A percentile compares a stretch with the other conserved stretches of the same genome.
Conservation (phyloP, 92 coral and sea anemone species). For the Parazoanthus swiftii region DNA sequence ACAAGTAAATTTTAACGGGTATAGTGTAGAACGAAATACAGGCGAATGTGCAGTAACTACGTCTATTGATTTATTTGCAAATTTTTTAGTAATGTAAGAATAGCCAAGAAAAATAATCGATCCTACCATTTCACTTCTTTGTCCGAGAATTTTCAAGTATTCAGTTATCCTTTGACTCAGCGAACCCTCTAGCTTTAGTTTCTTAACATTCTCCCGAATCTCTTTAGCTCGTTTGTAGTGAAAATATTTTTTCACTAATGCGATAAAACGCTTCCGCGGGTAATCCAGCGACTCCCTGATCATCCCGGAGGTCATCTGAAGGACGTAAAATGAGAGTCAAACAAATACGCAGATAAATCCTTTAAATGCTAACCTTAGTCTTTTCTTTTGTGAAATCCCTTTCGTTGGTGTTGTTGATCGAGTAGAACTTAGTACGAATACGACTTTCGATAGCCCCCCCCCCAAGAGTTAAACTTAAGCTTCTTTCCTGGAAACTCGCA, state of each 20-base stretch:
- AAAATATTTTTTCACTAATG: slow-evolving; percentile 74
- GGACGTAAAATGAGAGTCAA: background rate
- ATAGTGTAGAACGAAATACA: background rate
- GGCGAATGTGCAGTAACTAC: background rate
- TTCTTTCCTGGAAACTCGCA: too few relatives aligned
- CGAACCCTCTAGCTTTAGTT: slow-evolving; percentile 49
- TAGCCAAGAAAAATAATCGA: background rate
- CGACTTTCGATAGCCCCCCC: too few relatives aligned
- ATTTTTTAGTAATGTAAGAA: background rate
- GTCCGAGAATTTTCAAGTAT: slow-evolving; percentile 66
- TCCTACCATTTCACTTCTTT: slow-evolving; percentile 69
- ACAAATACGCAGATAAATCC: background rate
- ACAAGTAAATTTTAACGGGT: background rate
- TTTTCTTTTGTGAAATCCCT: too few relatives aligned
- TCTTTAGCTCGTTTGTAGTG: slow-evolving; percentile 73
- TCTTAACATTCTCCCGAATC: slow-evolving; percentile 66
- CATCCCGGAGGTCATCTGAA: slow-evolving; percentile 70
- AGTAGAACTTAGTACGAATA: too few relatives aligned
- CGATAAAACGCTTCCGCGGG: slow-evolving; percentile 75
- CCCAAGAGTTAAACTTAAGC: too few relatives aligned
- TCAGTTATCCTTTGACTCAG: slow-evolving; percentile 57
- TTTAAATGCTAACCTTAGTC: background rate
- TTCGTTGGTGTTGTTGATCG: too few relatives aligned
- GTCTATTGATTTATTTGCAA: too few relatives aligned
- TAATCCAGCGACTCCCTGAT: slow-evolving; percentile 79